Evolutionary conservation across 2,113 vertebrate genomes (phyloP).

Genomic region (Hyla sarda): DNA sequence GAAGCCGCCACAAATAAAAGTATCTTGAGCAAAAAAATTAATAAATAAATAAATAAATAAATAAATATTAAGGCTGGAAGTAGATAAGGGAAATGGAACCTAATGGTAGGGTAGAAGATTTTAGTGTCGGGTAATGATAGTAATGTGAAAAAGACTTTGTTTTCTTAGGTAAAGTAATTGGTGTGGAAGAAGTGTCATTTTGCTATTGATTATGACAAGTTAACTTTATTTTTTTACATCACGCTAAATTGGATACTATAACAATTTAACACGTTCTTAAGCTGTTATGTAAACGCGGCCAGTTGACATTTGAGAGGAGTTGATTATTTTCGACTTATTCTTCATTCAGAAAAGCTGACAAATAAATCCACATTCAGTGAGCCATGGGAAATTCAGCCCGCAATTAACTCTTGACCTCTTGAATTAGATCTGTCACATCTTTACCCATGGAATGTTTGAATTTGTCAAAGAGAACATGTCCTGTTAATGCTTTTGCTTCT

Average conservation of each 20-base stretch:
- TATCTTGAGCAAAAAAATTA: neutral
- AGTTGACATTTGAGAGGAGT: constrained; percentile 13
- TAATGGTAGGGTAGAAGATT: constrained; percentile 35
- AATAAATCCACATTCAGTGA: constrained; percentile 40
- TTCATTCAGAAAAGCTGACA: constrained; percentile 5
- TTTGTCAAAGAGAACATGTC: constrained; percentile 34
- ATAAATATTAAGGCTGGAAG: constrained; percentile 59
- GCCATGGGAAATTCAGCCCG: constrained; percentile 36
- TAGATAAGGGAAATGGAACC: constrained; percentile 60
- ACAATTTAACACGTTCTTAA: constrained; percentile 9
- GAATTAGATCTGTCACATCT: constrained; percentile 32
- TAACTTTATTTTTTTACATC: too few species aligned
- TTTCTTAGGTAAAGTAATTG: constrained; percentile 30
- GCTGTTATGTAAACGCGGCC: neutral
- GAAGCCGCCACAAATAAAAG: constrained; percentile 73
- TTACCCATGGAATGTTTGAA: constrained; percentile 21
- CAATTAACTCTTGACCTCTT: constrained; percentile 48
- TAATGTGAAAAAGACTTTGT: neutral
- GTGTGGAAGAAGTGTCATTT: constrained; percentile 9
- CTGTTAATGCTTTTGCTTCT: neutral
- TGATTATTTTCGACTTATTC: constrained; percentile 22
- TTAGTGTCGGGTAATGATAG: constrained; percentile 21
- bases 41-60: neutral
- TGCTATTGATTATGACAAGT: constrained; percentile 14
- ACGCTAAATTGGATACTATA: neutral